Evolutionary conservation across 2,113 vertebrate genomes (phyloP), one percentile per base, ranked within the genome.

Genomic region (Malurus elegans): DNA sequence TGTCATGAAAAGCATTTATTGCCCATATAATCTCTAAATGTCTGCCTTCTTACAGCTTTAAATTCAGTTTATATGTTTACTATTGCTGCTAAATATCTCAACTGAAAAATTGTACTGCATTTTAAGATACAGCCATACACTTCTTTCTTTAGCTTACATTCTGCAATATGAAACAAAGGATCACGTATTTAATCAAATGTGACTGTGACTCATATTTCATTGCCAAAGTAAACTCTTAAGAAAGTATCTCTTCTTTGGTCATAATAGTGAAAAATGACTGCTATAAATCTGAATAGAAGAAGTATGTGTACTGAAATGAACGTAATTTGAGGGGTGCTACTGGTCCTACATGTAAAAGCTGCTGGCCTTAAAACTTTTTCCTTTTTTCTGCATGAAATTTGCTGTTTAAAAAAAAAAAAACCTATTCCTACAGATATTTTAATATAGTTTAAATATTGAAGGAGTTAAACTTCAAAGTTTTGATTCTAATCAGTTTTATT

Each of bases 401-500:
- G 2, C 12, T 79, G 8, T 4, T 87, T 79, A 40, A 65, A 80
- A 75, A 25, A 75, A 25, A 60, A 42, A 13, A 57, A 18, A 10
- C 38, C 38, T 8, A 31, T 8, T 34, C n/a, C 6, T 26, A 4
- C 14, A 32, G 10, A 32, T 58, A 25, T 65, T 88, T 67, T 66
- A 6, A 3, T 64, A 21, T n/a, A 56, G 9, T 65, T 94, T 62
- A 82, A 76, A 67, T 80, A 71, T 29, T 23, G 11, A 73, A 28
- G 9, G 6, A 54, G 18, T 79, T 95, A 28, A 64, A 58, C 24
- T 50, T 86, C 53, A 82, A 76, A 25, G 5, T 40, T 79, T 86
- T 74, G 3, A 90, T 83, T 92, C 76, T 92, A 85, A 90, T 31
- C 17, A 88, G 32, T 92, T 96, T 71, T 89, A 25, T 95, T 97